Conservation (phyloP, 2,888 invertebrate genomes). For the Lasioglossum oenotherae region DNA sequence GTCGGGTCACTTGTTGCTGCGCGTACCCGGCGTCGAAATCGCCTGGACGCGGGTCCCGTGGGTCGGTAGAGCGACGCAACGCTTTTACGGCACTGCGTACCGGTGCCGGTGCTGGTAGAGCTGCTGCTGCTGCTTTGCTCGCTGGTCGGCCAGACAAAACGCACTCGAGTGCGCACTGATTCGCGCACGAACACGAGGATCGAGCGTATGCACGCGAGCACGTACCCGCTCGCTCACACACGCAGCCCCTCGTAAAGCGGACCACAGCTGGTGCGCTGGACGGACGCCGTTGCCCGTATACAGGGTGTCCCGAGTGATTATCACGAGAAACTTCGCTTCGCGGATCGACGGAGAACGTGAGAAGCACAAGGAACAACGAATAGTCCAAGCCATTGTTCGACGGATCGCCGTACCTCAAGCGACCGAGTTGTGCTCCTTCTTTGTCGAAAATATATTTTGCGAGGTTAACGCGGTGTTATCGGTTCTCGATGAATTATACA, state of each 20-base stretch:
- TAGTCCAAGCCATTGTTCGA: conserved; percentile 1
- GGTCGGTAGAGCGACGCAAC: conserved; percentile 43
- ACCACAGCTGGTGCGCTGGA: conserved; percentile 47
- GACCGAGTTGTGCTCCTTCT: background rate
- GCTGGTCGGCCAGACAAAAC: conserved; percentile 48
- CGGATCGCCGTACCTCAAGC: background rate
- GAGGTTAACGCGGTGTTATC: background rate
- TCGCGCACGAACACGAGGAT: conserved; percentile 50
- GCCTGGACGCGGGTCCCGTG: conserved; percentile 39
- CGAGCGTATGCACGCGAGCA: conserved; percentile 16
- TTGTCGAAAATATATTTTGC: background rate
- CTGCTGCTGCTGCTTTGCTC: background rate
- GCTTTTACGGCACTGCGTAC: conserved; percentile 61
- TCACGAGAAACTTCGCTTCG: background rate
- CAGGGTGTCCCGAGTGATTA: conserved; percentile 21
- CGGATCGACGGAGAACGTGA: background rate
- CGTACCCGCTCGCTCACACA: conserved; percentile 29
- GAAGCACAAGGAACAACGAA: background rate
- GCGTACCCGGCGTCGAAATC: conserved; percentile 53
- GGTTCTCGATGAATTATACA: background rate
- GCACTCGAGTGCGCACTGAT: conserved; percentile 69
- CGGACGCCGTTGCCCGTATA: conserved; percentile 28
- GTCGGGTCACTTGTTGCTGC: conserved; percentile 55
- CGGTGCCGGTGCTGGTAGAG: conserved; percentile 28
- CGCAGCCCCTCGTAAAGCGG: conserved; percentile 33